Conservation (phyloP, 2,797 vertebrate genomes). For the Pangasius mekongensis region DNA sequence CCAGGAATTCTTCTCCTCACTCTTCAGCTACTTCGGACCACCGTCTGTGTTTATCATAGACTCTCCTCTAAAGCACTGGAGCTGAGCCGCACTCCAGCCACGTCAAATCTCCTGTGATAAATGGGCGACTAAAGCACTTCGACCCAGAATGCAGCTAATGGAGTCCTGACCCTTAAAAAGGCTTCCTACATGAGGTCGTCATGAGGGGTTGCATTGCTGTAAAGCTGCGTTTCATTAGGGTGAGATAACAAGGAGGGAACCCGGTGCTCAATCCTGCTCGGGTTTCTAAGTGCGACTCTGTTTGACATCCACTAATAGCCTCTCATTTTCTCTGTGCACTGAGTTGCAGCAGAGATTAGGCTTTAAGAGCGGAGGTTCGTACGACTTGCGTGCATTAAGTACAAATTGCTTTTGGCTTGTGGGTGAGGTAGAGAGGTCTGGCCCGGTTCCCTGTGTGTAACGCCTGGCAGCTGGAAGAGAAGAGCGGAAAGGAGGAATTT, state of each 20-base stretch:
- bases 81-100: conserved; percentile 30
- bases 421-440: conserved; percentile 42
- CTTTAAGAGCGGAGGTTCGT: conserved; percentile 61
- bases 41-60: conserved; percentile 13
- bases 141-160: conserved; percentile 33
- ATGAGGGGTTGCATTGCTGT: conserved; percentile 9
- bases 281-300: conserved; percentile 46
- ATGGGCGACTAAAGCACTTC: conserved; percentile 9
- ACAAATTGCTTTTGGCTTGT: conserved; percentile 50
- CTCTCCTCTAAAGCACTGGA: conserved; percentile 21
- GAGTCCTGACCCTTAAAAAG: conserved; percentile 33
- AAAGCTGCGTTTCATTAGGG: conserved; percentile 50
- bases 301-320: conserved; percentile 64
- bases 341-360: conserved; percentile 53
- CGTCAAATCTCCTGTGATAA: conserved; percentile 32
- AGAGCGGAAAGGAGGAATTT: conserved; percentile 35
- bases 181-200: conserved; percentile 14
- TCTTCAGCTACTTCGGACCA: neutral
- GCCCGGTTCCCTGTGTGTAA: conserved; percentile 24
- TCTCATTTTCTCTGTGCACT: conserved; percentile 58
- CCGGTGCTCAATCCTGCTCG: conserved; percentile 40
- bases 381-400: conserved; percentile 55
- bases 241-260: neutral
- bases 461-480: conserved; percentile 39
- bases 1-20: conserved; percentile 12